Conservation (phyloP, 1,140 invertebrate species). For the Diploscapter pachys region DNA sequence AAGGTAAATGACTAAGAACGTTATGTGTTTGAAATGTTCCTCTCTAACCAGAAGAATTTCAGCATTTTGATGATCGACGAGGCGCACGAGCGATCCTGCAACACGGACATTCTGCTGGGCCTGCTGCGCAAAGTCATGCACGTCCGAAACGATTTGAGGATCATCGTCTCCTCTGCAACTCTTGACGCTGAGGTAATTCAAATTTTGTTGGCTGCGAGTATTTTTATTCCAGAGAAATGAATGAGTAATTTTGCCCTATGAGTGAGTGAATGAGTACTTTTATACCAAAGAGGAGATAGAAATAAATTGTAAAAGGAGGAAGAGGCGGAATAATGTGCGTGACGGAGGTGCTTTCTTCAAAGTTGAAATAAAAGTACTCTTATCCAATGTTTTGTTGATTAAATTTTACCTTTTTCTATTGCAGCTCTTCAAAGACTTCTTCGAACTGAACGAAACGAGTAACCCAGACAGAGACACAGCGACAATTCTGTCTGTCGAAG, state of each 20-base stretch:
- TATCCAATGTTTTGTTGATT: not conserved
- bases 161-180: conserved; percentile 91
- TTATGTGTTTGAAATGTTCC: no score
- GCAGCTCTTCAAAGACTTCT: conserved; percentile 73
- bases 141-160: conserved; percentile 59
- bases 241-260: not conserved
- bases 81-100: conserved; percentile 87
- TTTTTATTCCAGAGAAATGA: not conserved
- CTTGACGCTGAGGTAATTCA: conserved; percentile 75
- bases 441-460: conserved; percentile 70
- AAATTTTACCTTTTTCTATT: conserved; percentile 21
- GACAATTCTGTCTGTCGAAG: conserved; percentile 80
- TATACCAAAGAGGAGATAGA: not conserved
- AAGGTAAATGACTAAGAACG: no score
- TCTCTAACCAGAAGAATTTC: not conserved
- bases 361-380: not conserved
- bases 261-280: not conserved
- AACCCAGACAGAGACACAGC: conserved; percentile 69
- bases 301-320: no score
- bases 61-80: conserved; percentile 91
- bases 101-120: conserved; percentile 89
- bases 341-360: no score
- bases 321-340: no score
- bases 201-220: conserved; percentile 11
- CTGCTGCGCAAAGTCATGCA: conserved; percentile 67